phyloP scores from a whole-genome alignment of 1,140 invertebrate genomes.

The Episyrphus balteatus region DNA sequence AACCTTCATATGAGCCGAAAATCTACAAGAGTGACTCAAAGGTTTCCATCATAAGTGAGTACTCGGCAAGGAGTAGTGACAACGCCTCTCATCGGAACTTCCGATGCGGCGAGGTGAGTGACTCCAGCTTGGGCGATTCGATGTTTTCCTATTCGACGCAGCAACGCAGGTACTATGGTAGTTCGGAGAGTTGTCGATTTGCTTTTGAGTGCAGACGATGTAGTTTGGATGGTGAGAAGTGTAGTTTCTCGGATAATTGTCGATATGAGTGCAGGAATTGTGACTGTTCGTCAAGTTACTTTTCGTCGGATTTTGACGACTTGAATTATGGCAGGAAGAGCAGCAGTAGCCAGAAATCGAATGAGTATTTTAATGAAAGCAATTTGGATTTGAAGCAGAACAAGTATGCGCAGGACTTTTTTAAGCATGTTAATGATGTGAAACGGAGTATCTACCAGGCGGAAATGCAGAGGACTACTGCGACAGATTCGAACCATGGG shows the following conservation, averaged over 20 bases:
- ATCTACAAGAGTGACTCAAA: conserved; percentile 35
- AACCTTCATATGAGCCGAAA: conserved; percentile 21
- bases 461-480: conserved; percentile 25
- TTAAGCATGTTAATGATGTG: conserved; percentile 35
- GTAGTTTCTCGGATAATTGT: conserved; percentile 32
- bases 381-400: conserved; percentile 28
- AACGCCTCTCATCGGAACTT: conserved; percentile 21
- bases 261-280: conserved; percentile 34
- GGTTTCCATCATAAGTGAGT: conserved; percentile 32
- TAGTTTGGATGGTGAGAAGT: conserved; percentile 32
- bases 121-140: conserved; percentile 23
- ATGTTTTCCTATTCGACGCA: conserved; percentile 20
- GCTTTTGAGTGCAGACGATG: conserved; percentile 32
- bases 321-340: conserved; percentile 26
- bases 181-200: conserved; percentile 33
- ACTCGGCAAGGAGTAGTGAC: conserved; percentile 31
- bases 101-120: conserved; percentile 16
- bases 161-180: conserved; percentile 30
- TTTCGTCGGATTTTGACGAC: conserved; percentile 36
- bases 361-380: conserved; percentile 3
- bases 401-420: conserved; percentile 35
- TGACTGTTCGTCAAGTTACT: conserved; percentile 35
- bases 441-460: conserved; percentile 35
- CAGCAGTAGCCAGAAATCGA: conserved; percentile 10
- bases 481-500: conserved; percentile 22